Conservation (phyloP, 2,888 invertebrate genomes). For the Noctua janthe region DNA sequence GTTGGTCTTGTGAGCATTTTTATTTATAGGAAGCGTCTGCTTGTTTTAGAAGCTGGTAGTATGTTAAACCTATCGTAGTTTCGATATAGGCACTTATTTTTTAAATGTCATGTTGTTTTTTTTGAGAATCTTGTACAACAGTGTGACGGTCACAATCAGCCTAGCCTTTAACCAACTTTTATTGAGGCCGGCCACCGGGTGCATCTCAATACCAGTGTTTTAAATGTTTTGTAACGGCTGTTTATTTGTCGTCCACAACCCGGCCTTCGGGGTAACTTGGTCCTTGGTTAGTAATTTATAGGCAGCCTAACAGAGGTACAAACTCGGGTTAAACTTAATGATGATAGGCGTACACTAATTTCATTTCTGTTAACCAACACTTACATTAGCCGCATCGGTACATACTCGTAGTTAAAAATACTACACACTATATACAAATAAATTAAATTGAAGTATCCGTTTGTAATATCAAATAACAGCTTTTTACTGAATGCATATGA, state of each 20-base stretch:
- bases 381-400: no score
- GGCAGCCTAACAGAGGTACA: background rate
- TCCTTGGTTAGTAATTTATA: background rate
- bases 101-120: background rate
- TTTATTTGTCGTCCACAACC: no score
- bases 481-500: no score
- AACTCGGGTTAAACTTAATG: background rate
- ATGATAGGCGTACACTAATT: background rate
- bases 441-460: no score
- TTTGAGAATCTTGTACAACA: background rate
- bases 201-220: background rate
- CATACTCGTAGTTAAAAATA: no score
- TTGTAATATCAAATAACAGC: no score
- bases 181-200: background rate
- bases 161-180: background rate
- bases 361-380: background rate
- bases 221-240: background rate
- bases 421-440: no score
- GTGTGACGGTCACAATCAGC: background rate
- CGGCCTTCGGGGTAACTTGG: background rate
- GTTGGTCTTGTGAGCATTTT: conserved; percentile 14
- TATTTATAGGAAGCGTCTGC: conserved; percentile 11
- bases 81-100: background rate
- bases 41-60: background rate
- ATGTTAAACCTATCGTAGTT: background rate